phyloP scores from a whole-genome alignment of 2,888 invertebrate species.

The Thereva unica region DNA sequence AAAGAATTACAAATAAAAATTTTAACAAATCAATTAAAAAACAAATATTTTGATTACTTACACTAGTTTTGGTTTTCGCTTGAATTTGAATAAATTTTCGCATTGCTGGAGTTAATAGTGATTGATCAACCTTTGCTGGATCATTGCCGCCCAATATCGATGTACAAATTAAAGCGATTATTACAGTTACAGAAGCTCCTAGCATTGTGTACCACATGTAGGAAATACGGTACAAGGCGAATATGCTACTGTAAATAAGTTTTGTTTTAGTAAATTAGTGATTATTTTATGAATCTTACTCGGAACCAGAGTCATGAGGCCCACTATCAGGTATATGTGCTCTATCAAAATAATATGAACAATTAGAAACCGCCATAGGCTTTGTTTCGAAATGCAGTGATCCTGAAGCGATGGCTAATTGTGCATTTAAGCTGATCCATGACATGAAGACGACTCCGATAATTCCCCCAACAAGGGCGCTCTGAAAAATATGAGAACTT shows the following conservation, averaged over 20 bases:
- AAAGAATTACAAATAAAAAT: neutral
- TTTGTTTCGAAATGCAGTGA: conserved; percentile 70
- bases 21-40: neutral
- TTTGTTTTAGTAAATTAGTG: neutral
- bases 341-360: conserved; percentile 64
- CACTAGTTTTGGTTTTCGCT: neutral
- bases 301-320: conserved; percentile 34
- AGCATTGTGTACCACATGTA: conserved; percentile 79
- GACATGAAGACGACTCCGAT: conserved; percentile 63
- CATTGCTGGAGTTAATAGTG: conserved; percentile 66
- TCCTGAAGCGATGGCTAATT: conserved; percentile 66
- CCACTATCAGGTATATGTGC: conserved; percentile 44
- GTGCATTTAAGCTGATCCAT: conserved; percentile 67
- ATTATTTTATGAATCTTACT: conserved; percentile 45
- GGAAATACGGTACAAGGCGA: conserved; percentile 69
- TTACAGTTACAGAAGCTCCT: conserved; percentile 63
- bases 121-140: conserved; percentile 62
- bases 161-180: conserved; percentile 55
- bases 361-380: conserved; percentile 65
- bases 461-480: conserved; percentile 65
- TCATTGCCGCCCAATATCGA: conserved; percentile 59
- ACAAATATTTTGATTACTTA: neutral
- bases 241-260: conserved; percentile 49
- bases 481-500: conserved; percentile 54
- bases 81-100: conserved; percentile 46